Evolutionary conservation across 2,888 invertebrate species (phyloP).

Genomic region (Thysanoteuthis rhombus): DNA sequence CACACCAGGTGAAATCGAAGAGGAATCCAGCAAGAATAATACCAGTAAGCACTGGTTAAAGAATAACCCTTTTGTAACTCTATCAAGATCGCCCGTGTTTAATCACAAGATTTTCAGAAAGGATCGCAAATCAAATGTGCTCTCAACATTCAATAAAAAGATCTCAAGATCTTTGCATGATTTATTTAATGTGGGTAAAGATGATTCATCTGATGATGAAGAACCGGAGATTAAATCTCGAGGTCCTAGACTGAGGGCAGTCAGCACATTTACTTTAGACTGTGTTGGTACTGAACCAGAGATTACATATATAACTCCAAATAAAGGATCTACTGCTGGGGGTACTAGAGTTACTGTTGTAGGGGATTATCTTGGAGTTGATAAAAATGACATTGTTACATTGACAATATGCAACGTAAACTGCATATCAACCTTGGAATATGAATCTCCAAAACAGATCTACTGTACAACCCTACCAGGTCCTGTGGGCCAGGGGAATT

Average conservation of each 20-base stretch:
- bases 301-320: slow-evolving; percentile 58
- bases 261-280: slow-evolving; percentile 51
- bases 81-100: slow-evolving; percentile 37
- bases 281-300: slow-evolving; percentile 51
- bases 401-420: slow-evolving; percentile 62
- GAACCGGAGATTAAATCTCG: slow-evolving; percentile 36
- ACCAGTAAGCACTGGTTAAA: slow-evolving; percentile 35
- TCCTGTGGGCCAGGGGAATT: slow-evolving; percentile 55
- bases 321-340: slow-evolving; percentile 54
- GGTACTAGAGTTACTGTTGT: slow-evolving; percentile 59
- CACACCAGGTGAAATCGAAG: slow-evolving; percentile 33
- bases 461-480: slow-evolving; percentile 59
- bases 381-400: slow-evolving; percentile 60
- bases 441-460: slow-evolving; percentile 56
- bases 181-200: slow-evolving; percentile 53
- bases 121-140: slow-evolving; percentile 39
- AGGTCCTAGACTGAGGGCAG: slow-evolving; percentile 40
- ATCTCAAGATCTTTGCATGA: slow-evolving; percentile 60
- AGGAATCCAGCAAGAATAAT: slow-evolving; percentile 35
- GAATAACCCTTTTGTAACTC: slow-evolving; percentile 41
- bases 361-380: slow-evolving; percentile 61
- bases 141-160: slow-evolving; percentile 58
- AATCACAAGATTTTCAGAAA: slow-evolving; percentile 19
- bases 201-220: slow-evolving; percentile 46
- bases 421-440: slow-evolving; percentile 59